Conservation (phyloP, 2,888 invertebrate species). For the Cryptophagus acutangulus region DNA sequence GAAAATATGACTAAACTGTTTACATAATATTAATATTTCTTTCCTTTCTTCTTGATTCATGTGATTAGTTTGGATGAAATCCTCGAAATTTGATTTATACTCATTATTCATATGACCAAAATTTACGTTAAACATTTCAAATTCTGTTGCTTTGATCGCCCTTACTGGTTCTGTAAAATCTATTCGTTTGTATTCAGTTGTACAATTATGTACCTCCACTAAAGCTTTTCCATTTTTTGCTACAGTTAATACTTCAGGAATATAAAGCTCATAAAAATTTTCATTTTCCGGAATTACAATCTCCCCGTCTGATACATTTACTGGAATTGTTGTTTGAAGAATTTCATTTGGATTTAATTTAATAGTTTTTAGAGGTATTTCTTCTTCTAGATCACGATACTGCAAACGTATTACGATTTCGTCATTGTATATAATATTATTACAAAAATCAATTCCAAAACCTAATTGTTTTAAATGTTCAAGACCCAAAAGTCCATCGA, state of each 20-base stretch:
- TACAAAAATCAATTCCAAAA: slow-evolving; percentile 13
- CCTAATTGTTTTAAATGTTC: slow-evolving; percentile 11
- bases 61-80: slow-evolving; percentile 16
- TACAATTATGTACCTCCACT: no score
- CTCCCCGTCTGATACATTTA: no score
- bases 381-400: slow-evolving; percentile 5
- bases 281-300: no score
- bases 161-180: not conserved
- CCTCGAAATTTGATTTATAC: not conserved
- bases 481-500: slow-evolving; percentile 17
- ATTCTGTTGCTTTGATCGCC: not conserved
- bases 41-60: slow-evolving; percentile 10
- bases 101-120: no score
- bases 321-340: no score
- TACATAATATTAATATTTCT: slow-evolving; percentile 11
- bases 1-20: slow-evolving; percentile 3
- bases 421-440: slow-evolving; percentile 12
- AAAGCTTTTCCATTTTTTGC: no score
- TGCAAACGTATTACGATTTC: slow-evolving; percentile 8
- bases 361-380: not conserved
- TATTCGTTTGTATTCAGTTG: no score
- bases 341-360: not conserved
- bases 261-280: no score
- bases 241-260: no score
- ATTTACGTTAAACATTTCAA: no score